Base-by-base conservation (phyloP, 2,888 invertebrate genomes). In the Meliscaeva auricollis region DNA sequence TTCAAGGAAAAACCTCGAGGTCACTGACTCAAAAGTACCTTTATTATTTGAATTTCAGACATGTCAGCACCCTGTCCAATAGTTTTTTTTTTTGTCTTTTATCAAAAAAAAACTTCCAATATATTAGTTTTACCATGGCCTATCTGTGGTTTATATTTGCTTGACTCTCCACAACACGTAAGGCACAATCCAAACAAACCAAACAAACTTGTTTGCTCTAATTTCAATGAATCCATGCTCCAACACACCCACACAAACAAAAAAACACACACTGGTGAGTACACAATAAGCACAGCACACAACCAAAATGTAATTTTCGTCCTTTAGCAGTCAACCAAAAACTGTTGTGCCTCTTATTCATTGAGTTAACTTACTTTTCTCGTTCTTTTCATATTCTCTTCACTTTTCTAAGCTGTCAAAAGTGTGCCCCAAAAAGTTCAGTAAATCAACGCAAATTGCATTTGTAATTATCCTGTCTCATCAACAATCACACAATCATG, bases 401-500 rank as follows among this genome's bases (percentile, higher is more conserved):
- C 8, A 20, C 20, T 38, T 38, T 1, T 41, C 48, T 9, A 9
- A 48, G 41, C 75, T 32, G 66, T 32, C 58, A 50, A 58, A n/a
- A 72, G 58, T 38, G 60, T 30, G 44, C 72, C 50, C 11, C 20
- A 50, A 69, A 81, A 83, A 74, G 60, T 78, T 74, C 78, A 78
- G 44, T 68, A 44, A 83, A 83, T 83, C 79, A 83, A 70, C 69
- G 69, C 35, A 78, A 83, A 83, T 83, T 79, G 79, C 83, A 74
- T 83, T 83, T 74, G 74, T 74, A 73, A 68, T 83, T 74, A 79
- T 78, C 69, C 69, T 74, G 69, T 64, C 74, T 74, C 74, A 70
- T 60, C 79, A 84, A 68, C 80, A 68, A 73, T 78, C 78, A 78
- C 73, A 78, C 9, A 38, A 26, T 26, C 7, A 38, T 3, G 9